phyloP scores from a whole-genome alignment of 2,797 vertebrate species.

The Xyrichtys novacula region DNA sequence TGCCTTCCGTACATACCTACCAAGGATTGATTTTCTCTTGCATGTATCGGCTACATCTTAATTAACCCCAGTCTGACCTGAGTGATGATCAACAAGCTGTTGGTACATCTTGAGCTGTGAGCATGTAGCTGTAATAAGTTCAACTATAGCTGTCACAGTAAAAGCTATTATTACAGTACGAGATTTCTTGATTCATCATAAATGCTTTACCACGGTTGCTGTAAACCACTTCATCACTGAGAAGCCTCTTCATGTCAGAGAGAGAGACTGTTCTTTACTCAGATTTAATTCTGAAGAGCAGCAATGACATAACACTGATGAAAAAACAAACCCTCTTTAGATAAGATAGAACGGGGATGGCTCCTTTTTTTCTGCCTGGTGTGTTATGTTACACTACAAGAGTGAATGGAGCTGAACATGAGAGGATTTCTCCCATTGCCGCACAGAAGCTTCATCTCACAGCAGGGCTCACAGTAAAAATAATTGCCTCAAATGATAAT shows the following conservation, averaged over 20 bases:
- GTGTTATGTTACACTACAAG: slow-evolving; percentile 39
- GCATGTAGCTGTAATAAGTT: background rate
- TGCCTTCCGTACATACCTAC: too few relatives aligned
- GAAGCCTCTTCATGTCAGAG: slow-evolving; percentile 1
- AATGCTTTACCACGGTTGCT: background rate
- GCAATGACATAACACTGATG: slow-evolving; percentile 30
- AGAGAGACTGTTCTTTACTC: slow-evolving; percentile 10
- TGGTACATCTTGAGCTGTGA: too few relatives aligned
- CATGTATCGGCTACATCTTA: too few relatives aligned
- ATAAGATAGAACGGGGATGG: slow-evolving; percentile 49
- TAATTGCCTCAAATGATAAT: slow-evolving; percentile 78
- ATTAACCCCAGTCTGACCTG: too few relatives aligned
- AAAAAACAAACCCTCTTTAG: slow-evolving; percentile 21
- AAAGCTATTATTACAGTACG: background rate
- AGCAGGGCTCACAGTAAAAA: slow-evolving; percentile 52
- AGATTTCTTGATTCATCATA: background rate
- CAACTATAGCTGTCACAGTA: background rate
- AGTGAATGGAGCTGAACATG: slow-evolving; percentile 35
- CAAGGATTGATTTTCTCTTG: too few relatives aligned
- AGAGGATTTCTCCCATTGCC: slow-evolving; percentile 30
- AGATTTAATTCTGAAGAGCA: slow-evolving; percentile 31
- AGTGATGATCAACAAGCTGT: too few relatives aligned
- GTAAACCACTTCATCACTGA: background rate
- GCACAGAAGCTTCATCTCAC: slow-evolving; percentile 46
- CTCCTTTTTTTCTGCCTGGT: slow-evolving; percentile 3